phyloP scores from a whole-genome alignment of 2,113 vertebrate genomes.

The Triplophysa rosa region DNA sequence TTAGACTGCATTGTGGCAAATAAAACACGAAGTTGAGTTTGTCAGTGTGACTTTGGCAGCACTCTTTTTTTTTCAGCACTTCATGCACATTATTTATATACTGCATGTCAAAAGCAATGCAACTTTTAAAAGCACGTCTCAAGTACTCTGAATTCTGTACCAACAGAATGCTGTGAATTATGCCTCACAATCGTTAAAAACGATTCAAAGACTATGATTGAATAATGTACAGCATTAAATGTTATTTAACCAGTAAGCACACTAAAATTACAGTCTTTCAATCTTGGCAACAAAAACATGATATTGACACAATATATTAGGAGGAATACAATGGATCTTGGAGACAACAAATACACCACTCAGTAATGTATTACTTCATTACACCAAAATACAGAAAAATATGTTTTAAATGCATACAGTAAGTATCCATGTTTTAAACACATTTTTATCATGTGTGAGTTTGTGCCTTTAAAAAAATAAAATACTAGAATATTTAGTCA shows the following conservation, averaged over 20 bases:
- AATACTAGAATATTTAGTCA: conserved; percentile 51
- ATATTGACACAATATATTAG: background rate
- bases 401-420: no score
- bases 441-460: background rate
- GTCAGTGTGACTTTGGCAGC: no score
- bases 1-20: no score
- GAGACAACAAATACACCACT: background rate
- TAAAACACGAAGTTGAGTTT: no score
- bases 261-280: conserved; percentile 1
- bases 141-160: no score
- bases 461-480: background rate
- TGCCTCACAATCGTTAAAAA: conserved; percentile 1
- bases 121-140: no score
- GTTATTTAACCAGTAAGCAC: background rate
- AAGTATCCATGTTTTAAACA: no score
- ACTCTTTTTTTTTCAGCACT: no score
- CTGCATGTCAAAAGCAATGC: no score
- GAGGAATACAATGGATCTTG: background rate
- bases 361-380: background rate
- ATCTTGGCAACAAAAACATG: no score
- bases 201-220: background rate
- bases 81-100: no score
- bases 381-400: no score
- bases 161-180: background rate
- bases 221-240: background rate